A percentile compares a stretch with the other conserved stretches of the same genome.
Conservation (phyloP, 2,888 invertebrate species). For the Lamellibrachia satsuma region DNA sequence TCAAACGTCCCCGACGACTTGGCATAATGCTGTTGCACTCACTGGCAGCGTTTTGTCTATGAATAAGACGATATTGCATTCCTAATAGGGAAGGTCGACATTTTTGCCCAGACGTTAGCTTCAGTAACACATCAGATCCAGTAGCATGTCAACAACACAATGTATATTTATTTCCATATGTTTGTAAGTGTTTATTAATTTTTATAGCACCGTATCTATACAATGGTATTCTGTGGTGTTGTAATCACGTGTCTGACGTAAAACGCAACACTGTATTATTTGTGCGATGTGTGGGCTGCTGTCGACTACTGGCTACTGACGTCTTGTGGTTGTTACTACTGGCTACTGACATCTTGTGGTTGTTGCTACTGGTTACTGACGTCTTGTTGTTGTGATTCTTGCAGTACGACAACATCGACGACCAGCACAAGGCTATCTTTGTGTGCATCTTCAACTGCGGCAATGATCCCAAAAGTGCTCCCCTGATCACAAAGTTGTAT, state of each 20-base stretch:
- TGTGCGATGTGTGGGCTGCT: background rate
- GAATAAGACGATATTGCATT: no score
- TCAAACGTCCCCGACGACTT: background rate
- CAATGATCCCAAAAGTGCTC: background rate
- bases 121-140: no score
- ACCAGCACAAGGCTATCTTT: background rate
- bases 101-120: no score
- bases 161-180: no score
- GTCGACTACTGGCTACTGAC: background rate
- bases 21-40: background rate
- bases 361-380: no score
- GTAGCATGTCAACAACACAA: no score
- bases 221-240: background rate
- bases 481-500: background rate
- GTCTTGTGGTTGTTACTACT: background rate
- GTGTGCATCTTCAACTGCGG: background rate
- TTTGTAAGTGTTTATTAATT: no score
- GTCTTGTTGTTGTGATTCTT: background rate
- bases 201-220: no score
- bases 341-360: background rate
- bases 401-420: background rate
- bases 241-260: background rate
- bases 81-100: no score
- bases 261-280: background rate
- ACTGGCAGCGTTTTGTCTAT: background rate